phyloP scores from a whole-genome alignment of 2,113 vertebrate genomes.

The Hippocampus abdominalis region DNA sequence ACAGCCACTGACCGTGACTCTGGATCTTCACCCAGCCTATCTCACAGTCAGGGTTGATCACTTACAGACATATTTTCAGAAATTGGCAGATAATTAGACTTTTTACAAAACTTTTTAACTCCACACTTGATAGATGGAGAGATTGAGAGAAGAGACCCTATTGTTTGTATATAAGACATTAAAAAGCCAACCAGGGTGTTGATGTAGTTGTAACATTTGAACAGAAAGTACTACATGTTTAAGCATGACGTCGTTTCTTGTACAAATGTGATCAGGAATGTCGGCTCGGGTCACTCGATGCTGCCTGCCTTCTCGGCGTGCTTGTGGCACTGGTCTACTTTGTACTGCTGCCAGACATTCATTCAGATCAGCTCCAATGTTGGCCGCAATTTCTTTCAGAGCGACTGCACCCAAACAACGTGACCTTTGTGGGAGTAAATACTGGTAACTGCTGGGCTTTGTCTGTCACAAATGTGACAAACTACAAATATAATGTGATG shows the following conservation, averaged over 20 bases:
- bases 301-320: constrained; percentile 13
- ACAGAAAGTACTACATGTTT: neutral
- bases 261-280: constrained; percentile 22
- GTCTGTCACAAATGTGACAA: constrained; percentile 2
- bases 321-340: constrained; percentile 48
- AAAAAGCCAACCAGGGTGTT: neutral
- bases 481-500: neutral
- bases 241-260: neutral
- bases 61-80: too few species aligned
- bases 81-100: too few species aligned
- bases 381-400: constrained; percentile 38
- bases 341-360: constrained; percentile 36
- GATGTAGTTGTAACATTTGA: neutral
- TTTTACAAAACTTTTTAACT: too few species aligned
- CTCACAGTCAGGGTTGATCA: too few species aligned
- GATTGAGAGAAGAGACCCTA: too few species aligned
- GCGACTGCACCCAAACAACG: constrained; percentile 39
- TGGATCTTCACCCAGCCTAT: too few species aligned
- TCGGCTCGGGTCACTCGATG: constrained; percentile 39
- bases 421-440: constrained; percentile 29
- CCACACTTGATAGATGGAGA: neutral
- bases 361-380: constrained; percentile 49
- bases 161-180: too few species aligned
- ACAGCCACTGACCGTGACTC: too few species aligned
- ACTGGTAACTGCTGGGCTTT: neutral